These are phyloP conservation scores for Pampusana beccarii DNA, from an alignment of 2,113 vertebrate species.

Conservation along the genomic window DNA sequence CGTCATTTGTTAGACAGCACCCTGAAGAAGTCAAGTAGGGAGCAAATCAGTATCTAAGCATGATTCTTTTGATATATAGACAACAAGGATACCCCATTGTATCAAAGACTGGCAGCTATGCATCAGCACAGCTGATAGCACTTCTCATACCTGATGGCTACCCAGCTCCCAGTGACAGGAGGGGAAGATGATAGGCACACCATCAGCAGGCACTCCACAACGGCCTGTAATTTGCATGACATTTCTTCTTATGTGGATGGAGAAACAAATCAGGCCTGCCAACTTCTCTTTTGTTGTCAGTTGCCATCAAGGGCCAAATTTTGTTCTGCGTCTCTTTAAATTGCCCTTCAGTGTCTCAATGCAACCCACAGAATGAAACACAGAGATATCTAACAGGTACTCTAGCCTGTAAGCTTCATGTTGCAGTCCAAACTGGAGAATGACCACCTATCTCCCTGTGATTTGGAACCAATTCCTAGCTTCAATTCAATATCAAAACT, in stretches of 20 bases:
- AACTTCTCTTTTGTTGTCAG: background rate
- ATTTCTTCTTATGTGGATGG: background rate
- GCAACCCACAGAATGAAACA: background rate
- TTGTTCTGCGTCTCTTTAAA: background rate
- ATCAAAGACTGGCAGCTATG: background rate
- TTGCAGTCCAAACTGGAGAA: background rate
- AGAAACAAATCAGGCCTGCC: background rate
- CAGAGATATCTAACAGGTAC: background rate
- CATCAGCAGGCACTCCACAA: background rate
- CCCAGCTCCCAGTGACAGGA: background rate
- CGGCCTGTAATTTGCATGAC: background rate
- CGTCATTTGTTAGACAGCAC: background rate
- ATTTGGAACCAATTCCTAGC: background rate
- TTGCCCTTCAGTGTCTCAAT: background rate
- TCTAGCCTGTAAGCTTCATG: background rate
- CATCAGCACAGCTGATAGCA: background rate
- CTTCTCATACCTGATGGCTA: background rate
- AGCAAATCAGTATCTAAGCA: background rate
- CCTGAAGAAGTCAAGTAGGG: background rate
- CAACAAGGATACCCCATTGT: background rate
- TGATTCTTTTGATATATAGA: background rate
- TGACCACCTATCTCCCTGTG: background rate
- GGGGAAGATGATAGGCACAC: accelerated
- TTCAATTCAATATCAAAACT: background rate
- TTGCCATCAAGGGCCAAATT: background rate